A percentile compares a stretch with the other conserved stretches of the same genome.
These are phyloP conservation scores for Lateolabrax maculatus DNA, from an alignment of 2,797 vertebrate genomes.

Conservation along the genomic window DNA sequence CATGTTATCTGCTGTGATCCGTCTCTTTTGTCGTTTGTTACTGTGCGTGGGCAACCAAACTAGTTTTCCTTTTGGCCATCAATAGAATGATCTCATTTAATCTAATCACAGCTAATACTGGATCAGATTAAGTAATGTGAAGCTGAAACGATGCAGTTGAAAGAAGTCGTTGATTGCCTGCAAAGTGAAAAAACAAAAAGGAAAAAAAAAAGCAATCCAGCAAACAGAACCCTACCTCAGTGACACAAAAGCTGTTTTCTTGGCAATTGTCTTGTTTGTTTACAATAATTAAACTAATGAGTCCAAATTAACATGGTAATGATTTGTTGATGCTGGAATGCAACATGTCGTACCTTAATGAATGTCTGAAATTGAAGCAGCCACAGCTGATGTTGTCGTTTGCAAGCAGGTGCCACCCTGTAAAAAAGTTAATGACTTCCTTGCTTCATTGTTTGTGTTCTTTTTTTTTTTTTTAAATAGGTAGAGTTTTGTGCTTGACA, in stretches of 20 bases:
- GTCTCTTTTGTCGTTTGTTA: neutral
- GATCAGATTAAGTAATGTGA: neutral
- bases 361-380: slow-evolving; percentile 42
- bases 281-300: slow-evolving; percentile 69
- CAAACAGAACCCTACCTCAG: neutral
- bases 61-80: neutral
- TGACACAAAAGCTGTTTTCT: slow-evolving; percentile 47
- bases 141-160: neutral
- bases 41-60: neutral
- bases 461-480: slow-evolving; percentile 2
- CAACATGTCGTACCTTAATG: slow-evolving; percentile 53
- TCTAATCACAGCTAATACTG: neutral
- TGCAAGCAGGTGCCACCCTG: slow-evolving; percentile 23
- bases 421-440: slow-evolving; percentile 15
- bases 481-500: neutral
- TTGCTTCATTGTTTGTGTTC: slow-evolving; percentile 14
- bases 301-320: slow-evolving; percentile 58
- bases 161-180: neutral
- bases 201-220: neutral
- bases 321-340: slow-evolving; percentile 59
- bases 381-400: slow-evolving; percentile 32
- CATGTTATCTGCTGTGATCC: neutral
- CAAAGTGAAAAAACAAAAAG: neutral
- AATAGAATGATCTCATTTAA: neutral
- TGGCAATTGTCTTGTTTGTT: slow-evolving; percentile 56